Percentiles rank a stretch among this genome's conserved stretches.
These are phyloP conservation scores for Microtus oregoni DNA, from an alignment of 2,113 vertebrate genomes.

Conservation along the genomic window DNA sequence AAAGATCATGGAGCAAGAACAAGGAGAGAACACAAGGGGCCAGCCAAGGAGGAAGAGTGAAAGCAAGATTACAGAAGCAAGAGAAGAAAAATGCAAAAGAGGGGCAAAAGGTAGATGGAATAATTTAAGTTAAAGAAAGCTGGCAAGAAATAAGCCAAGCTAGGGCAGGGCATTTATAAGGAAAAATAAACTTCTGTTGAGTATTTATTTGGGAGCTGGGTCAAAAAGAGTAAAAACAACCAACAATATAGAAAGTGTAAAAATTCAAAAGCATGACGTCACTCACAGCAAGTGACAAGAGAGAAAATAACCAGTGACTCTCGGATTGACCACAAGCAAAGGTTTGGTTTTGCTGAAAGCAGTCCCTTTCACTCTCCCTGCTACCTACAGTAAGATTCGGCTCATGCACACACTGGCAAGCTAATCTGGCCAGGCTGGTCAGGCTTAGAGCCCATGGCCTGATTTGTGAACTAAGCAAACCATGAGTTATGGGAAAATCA, in stretches of 20 bases:
- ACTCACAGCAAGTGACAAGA: neutral
- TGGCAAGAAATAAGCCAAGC: too few species aligned
- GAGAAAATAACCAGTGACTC: neutral
- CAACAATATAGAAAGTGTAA: neutral
- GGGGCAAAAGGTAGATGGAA: too few species aligned
- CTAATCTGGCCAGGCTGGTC: conserved; percentile 10
- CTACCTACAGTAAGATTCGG: neutral
- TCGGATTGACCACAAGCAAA: neutral
- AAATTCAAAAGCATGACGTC: conserved; percentile 3
- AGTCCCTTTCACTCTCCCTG: neutral
- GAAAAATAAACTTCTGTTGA: too few species aligned
- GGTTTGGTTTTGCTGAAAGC: conserved; percentile 7
- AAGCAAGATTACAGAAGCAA: too few species aligned
- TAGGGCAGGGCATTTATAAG: too few species aligned
- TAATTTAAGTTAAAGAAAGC: too few species aligned
- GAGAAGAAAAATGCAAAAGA: too few species aligned
- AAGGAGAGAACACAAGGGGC: too few species aligned
- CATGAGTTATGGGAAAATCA: neutral
- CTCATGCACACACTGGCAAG: neutral
- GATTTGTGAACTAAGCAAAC: neutral
- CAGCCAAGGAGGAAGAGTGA: too few species aligned
- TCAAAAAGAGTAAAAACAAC: too few species aligned
- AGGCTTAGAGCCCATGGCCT: neutral
- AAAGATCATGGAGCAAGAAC: too few species aligned
- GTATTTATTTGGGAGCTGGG: too few species aligned